phyloP scores from a whole-genome alignment of 1,140 invertebrate species.

The Penaeus indicus region DNA sequence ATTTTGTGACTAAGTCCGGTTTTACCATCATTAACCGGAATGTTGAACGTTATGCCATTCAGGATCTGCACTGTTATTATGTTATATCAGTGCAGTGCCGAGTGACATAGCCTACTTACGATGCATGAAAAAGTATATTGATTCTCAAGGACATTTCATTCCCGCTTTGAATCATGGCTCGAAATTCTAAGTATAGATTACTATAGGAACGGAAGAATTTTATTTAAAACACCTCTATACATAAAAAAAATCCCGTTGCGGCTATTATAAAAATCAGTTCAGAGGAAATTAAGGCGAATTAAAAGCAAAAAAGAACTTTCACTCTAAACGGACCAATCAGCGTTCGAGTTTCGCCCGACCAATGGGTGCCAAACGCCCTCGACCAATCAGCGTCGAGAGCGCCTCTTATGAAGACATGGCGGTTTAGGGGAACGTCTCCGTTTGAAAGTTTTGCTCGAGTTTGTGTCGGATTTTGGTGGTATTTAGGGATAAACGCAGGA shows the following conservation, averaged over 20 bases:
- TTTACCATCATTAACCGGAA: too few relatives aligned
- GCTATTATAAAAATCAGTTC: not conserved
- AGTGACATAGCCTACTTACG: too few relatives aligned
- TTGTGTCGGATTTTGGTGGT: not conserved
- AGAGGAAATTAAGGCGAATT: not conserved
- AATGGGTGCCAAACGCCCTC: not conserved
- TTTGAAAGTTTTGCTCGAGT: not conserved
- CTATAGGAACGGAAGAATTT: too few relatives aligned
- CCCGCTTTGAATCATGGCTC: too few relatives aligned
- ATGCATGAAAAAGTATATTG: too few relatives aligned
- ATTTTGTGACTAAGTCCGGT: too few relatives aligned
- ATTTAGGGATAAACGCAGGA: not conserved
- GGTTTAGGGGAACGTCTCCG: not conserved
- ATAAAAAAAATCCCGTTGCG: not conserved
- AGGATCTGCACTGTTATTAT: too few relatives aligned
- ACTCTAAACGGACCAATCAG: not conserved
- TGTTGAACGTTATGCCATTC: too few relatives aligned
- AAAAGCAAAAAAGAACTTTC: not conserved
- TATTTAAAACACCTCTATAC: too few relatives aligned
- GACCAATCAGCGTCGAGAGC: not conserved
- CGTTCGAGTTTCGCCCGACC: not conserved
- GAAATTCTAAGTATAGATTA: too few relatives aligned
- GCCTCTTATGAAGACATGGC: slow-evolving; percentile 21
- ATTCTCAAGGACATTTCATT: too few relatives aligned
- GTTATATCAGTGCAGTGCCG: too few relatives aligned